A percentile compares a stretch with the other conserved stretches of the same genome.
Conservation (phyloP, 2,888 invertebrate genomes). For the Caenorhabditis panamensis region DNA sequence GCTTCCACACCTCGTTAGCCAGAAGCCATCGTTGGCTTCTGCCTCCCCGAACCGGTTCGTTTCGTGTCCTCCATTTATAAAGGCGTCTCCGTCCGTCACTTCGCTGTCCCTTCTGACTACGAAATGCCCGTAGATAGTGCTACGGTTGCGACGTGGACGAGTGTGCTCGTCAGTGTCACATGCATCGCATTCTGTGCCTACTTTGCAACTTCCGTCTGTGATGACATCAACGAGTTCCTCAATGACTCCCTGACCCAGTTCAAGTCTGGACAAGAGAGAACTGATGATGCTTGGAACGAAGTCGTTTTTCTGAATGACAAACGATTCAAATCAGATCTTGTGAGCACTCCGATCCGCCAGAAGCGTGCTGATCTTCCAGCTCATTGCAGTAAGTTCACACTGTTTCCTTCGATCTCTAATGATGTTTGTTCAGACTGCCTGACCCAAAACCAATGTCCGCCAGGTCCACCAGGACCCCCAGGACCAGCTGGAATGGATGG, state of each 20-base stretch:
- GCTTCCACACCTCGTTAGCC: constrained; percentile 57
- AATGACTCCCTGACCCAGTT: constrained; percentile 56
- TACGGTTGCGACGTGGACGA: constrained; percentile 59
- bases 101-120: constrained; percentile 13
- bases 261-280: constrained; percentile 51
- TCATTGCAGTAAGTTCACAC: constrained; percentile 53
- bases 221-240: constrained; percentile 67
- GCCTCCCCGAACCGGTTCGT: constrained; percentile 32
- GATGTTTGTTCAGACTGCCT: constrained; percentile 47
- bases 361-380: constrained; percentile 58
- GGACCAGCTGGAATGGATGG: constrained; percentile 70
- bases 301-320: constrained; percentile 48
- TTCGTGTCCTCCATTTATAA: constrained; percentile 26
- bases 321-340: constrained; percentile 25
- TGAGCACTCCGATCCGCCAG: constrained; percentile 22
- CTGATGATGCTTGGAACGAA: constrained; percentile 67
- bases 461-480: constrained; percentile 68
- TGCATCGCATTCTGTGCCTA: constrained; percentile 58
- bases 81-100: constrained; percentile 16
- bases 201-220: constrained; percentile 59
- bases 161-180: constrained; percentile 57
- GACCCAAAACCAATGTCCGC: constrained; percentile 64
- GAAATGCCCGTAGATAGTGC: constrained; percentile 58
- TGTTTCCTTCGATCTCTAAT: too few relatives aligned
- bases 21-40: constrained; percentile 30